Percentiles rank a stretch among this genome's conserved stretches.
phyloP scores from a whole-genome alignment of 2,797 vertebrate genomes.

The Helostoma temminkii region DNA sequence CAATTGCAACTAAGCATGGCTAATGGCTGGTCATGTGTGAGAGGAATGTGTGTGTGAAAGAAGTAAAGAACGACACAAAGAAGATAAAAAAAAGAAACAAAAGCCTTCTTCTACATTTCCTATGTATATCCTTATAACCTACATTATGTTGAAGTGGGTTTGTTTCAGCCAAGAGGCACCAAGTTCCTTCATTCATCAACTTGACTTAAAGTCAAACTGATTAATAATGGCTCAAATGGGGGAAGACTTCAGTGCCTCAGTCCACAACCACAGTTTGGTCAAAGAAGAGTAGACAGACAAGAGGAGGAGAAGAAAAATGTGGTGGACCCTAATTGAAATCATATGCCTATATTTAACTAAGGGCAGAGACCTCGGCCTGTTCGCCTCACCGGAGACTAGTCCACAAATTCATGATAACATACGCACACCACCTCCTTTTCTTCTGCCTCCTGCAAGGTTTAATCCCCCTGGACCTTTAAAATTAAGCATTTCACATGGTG shows the following conservation, averaged over 20 bases:
- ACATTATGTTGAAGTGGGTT: slow-evolving; percentile 9
- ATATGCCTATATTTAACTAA: slow-evolving; percentile 70
- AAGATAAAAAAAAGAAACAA: too few species aligned
- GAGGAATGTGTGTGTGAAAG: slow-evolving; percentile 7
- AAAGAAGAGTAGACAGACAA: slow-evolving; percentile 22
- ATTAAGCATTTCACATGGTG: slow-evolving; percentile 77
- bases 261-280: slow-evolving; percentile 37
- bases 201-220: slow-evolving; percentile 48
- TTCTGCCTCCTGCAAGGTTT: slow-evolving; percentile 61
- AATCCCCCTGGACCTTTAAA: slow-evolving; percentile 68
- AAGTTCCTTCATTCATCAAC: slow-evolving; percentile 52
- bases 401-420: slow-evolving; percentile 37
- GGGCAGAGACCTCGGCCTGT: slow-evolving; percentile 39
- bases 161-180: slow-evolving; percentile 29
- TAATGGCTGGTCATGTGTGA: slow-evolving; percentile 56
- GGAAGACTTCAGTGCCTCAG: slow-evolving; percentile 31
- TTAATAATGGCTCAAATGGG: slow-evolving; percentile 45
- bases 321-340: slow-evolving; percentile 77
- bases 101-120: too few species aligned
- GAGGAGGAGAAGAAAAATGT: slow-evolving; percentile 49
- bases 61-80: slow-evolving; percentile 25
- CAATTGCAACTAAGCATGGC: slow-evolving; percentile 59
- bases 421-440: slow-evolving; percentile 29
- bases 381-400: slow-evolving; percentile 36
- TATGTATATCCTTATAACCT: background rate